phyloP scores from a whole-genome alignment of 2,113 vertebrate genomes.

The Tympanuchus pallidicinctus region DNA sequence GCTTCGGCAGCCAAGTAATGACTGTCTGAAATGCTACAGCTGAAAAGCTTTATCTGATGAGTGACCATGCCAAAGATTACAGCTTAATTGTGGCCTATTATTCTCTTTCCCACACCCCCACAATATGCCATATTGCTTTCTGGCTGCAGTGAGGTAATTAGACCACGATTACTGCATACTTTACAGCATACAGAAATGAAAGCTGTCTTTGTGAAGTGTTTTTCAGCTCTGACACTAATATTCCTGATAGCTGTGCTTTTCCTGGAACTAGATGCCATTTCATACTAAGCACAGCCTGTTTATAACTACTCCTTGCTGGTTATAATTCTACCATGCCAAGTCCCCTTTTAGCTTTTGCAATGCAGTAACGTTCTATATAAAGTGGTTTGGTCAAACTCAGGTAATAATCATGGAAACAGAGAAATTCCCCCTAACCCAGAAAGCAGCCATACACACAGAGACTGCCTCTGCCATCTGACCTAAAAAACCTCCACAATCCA shows the following conservation, averaged over 20 bases:
- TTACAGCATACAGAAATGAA: conserved; percentile 57
- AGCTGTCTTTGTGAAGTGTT: conserved; percentile 56
- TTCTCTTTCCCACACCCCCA: conserved; percentile 56
- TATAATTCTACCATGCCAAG: background rate
- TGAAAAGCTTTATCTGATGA: conserved; percentile 52
- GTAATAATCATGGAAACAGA: background rate
- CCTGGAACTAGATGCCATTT: conserved; percentile 22
- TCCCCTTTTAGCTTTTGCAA: background rate
- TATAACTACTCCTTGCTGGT: conserved; percentile 15
- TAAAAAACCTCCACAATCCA: background rate
- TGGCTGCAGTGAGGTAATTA: conserved; percentile 59
- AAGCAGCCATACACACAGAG: background rate
- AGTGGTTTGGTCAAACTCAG: background rate
- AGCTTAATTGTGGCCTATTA: conserved; percentile 51
- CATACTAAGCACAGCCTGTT: conserved; percentile 19
- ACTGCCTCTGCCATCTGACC: background rate
- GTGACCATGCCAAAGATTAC: conserved; percentile 66
- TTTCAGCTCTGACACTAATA: conserved; percentile 49
- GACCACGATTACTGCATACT: conserved; percentile 26
- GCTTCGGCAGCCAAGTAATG: conserved; percentile 46
- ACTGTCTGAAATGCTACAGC: background rate
- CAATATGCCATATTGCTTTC: conserved; percentile 42
- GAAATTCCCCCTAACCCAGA: background rate
- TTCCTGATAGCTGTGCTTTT: conserved; percentile 45
- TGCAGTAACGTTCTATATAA: background rate